Base-by-base conservation (phyloP, 2,797 vertebrate species). In the Danionella dracula region DNA sequence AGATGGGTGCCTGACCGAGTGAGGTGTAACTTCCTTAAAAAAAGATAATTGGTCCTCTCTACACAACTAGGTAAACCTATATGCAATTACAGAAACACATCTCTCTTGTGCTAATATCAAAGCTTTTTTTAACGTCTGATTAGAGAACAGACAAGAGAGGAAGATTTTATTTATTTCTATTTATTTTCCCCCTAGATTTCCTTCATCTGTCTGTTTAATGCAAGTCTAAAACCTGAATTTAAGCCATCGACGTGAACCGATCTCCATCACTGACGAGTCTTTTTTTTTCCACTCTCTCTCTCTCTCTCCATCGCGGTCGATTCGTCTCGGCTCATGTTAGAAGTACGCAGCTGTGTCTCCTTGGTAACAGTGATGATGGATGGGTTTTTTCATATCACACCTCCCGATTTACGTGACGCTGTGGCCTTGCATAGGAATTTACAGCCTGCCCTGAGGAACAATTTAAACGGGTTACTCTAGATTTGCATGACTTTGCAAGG, bases 1-100 rank as follows among this genome's bases (percentile, higher is more conserved):
- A 85, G 96, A 99, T 42, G 92, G 95, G 85, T 97, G 94, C 86
- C 93, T 97, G 90, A 94, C 93, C 13, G 90, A 92, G 88, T 93
- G 89, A 86, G 76, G 75, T 68, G 10, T 49, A 31, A 38, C 45
- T 53, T 49, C 40, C 16, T 46, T 32, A 44, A 46, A 40, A 38
- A 57, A 42, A 37, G 3, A 34, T 70, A 41, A 48, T 67, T 63
- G 57, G 67, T 76, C 67, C 61, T 72, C 50, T 75, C 44, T 70
- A 58, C 61, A 72, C 69, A 72, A 61, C 20, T 69, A 76, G 73
- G 56, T 68, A 73, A 71, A 73, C 51, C 15, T 56, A 76, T 76
- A 76, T 76, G 75, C 71, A 76, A 76, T 75, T 74, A 51, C 66
- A 70, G 50, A 64, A 49, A 61, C 71, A 66, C 40, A 50, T 60